These are phyloP conservation scores for Trissolcus brochymenae DNA, from an alignment of 2,888 invertebrate species.

Conservation along the genomic window DNA sequence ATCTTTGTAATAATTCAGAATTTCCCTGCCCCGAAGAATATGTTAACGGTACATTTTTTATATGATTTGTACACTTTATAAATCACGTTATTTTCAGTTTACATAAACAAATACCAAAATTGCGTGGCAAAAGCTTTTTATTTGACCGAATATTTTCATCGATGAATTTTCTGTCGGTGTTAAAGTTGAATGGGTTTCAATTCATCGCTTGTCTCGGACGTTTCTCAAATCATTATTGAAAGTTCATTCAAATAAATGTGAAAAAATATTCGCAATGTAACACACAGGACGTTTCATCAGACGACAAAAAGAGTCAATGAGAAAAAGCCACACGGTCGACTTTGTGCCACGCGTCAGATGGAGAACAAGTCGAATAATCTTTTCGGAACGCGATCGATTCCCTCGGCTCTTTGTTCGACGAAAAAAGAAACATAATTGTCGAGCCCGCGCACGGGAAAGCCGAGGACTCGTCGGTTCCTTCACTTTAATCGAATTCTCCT, in stretches of 20 bases:
- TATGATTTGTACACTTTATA: constrained; percentile 3
- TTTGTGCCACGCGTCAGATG: constrained; percentile 43
- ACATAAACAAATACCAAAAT: neutral
- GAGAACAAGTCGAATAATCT: constrained; percentile 55
- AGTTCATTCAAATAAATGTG: neutral
- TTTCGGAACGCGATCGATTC: constrained; percentile 45
- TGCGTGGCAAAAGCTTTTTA: neutral
- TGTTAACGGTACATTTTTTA: constrained; percentile 3
- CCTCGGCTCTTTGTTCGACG: constrained; percentile 43
- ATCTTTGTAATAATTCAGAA: constrained; percentile 6
- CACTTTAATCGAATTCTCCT: constrained; percentile 48
- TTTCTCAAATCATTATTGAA: neutral
- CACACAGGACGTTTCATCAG: neutral
- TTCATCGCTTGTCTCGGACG: neutral
- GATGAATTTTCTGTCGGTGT: neutral
- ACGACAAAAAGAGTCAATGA: constrained; percentile 30
- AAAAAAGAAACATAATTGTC: constrained; percentile 49
- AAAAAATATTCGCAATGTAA: too few species aligned
- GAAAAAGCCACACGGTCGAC: constrained; percentile 43
- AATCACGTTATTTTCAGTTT: neutral
- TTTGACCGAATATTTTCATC: neutral
- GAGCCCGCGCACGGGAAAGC: constrained; percentile 49
- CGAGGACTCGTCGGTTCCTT: constrained; percentile 42
- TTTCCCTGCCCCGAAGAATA: constrained; percentile 1
- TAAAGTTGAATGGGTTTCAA: neutral